Conservation (phyloP, 1,140 invertebrate genomes). For the Physella acuta region DNA sequence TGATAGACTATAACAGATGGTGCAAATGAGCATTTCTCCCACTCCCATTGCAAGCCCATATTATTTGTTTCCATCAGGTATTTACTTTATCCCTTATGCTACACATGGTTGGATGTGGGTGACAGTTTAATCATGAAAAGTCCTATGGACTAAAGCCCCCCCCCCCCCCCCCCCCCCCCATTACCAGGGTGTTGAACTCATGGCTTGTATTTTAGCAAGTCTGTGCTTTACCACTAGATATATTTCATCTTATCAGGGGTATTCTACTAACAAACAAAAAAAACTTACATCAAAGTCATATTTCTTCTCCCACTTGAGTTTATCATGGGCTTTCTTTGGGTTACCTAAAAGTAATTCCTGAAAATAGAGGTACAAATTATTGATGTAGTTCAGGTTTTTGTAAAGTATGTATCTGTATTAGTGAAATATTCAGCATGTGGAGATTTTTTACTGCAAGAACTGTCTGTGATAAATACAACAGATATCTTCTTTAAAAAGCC, state of each 20-base stretch:
- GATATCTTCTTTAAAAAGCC: background rate
- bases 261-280: background rate
- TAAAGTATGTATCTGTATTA: background rate
- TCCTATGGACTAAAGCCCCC: background rate
- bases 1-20: no score
- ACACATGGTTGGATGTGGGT: background rate
- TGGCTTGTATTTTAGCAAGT: background rate
- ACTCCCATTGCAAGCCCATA: background rate
- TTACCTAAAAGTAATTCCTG: constrained; percentile 88
- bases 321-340: constrained; percentile 81
- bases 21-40: no score
- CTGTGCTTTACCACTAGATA: background rate
- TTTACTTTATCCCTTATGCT: background rate
- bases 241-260: background rate
- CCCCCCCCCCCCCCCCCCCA: background rate
- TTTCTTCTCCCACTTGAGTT: constrained; percentile 85
- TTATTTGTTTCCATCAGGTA: background rate
- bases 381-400: background rate
- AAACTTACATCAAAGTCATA: constrained; percentile 75
- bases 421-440: background rate
- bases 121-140: background rate
- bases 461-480: background rate
- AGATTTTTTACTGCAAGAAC: no score
- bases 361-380: constrained; percentile 39
- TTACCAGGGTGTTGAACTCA: background rate